These are phyloP conservation scores for Drosophila hamatofila DNA, from an alignment of 2,888 invertebrate genomes.

Conservation along the genomic window DNA sequence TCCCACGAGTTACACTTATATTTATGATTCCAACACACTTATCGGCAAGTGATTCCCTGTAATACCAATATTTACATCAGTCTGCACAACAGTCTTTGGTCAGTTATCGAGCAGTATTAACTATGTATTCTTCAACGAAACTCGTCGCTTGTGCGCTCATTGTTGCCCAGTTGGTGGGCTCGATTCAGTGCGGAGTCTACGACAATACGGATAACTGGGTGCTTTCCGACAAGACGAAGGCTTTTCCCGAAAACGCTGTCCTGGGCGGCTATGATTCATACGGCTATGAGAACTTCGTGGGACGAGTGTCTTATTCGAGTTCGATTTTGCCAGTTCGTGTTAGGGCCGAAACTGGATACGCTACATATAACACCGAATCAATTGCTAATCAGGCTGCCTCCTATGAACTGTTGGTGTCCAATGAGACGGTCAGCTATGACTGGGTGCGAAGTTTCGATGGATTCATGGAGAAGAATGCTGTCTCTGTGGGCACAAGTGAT, in stretches of 20 bases:
- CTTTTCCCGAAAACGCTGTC: conserved; percentile 46
- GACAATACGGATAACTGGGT: conserved; percentile 49
- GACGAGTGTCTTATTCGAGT: too few species aligned
- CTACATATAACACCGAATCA: conserved; percentile 25
- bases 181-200: conserved; percentile 44
- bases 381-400: background rate
- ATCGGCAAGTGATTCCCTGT: background rate
- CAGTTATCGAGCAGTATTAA: conserved; percentile 12
- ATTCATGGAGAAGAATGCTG: conserved; percentile 36
- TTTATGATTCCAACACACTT: background rate
- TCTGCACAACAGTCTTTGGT: conserved; percentile 3
- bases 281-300: conserved; percentile 60
- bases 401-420: conserved; percentile 40
- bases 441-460: conserved; percentile 61
- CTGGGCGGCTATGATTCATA: conserved; percentile 49
- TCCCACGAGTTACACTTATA: background rate
- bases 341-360: conserved; percentile 42
- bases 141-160: conserved; percentile 28
- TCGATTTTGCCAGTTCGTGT: too few species aligned
- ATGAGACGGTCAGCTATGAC: conserved; percentile 33
- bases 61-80: background rate
- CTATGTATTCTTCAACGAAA: conserved; percentile 42
- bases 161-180: conserved; percentile 39
- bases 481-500: conserved; percentile 47
- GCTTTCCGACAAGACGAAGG: background rate